Evolutionary conservation across 1,140 invertebrate species (phyloP), one percentile per base, ranked within the genome.

Genomic region (Propsilocerus akamusi): DNA sequence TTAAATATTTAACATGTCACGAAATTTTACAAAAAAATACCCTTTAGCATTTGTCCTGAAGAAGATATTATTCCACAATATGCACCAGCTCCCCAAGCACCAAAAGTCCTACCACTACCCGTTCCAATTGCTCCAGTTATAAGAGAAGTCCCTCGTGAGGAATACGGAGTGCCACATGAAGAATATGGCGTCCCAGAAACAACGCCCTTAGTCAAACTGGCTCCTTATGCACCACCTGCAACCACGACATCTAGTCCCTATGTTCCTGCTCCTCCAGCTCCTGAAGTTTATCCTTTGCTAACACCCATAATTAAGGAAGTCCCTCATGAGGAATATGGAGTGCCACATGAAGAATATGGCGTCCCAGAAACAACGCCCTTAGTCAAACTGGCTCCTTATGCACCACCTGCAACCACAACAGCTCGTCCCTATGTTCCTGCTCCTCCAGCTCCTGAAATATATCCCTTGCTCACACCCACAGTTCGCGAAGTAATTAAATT

Each of bases 41-140:
- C 17, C 5, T 41, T 41, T 17, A 41, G 47, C 23, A 17, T 17
- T 6, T 28, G 26, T 6, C 47, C 24, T 3, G 24, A 25, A 25
- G 47, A 25, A 25, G 26, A 25, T 46, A 58, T 56, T 48, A 55
- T 57, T 23, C 55, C 59, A 53, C 52, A 57, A 50, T 49, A 57
- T 20, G 34, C 51, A 26, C 12, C 53, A 24, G 28, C 52, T 6
- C 49, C 55, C 6, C 41, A n/a, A n/a, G 12, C 47, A 47, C 32
- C 48, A 41, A 49, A 28, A 32, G 8, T 20, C 14, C 32, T 25
- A 25, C 20, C 49, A 37, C 20, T 49, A 22, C 48, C 47, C 25
- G 25, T 48, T 26, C 46, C 46, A 17, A 34, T 25, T 28, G 20
- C 47, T 10, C 20, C 47, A 37, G 47, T 25, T 20, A 12, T 22